Percentiles rank a stretch among this genome's conserved stretches.
phyloP scores from a whole-genome alignment of 1,140 invertebrate genomes.

The Himalopsyche phryganea region DNA sequence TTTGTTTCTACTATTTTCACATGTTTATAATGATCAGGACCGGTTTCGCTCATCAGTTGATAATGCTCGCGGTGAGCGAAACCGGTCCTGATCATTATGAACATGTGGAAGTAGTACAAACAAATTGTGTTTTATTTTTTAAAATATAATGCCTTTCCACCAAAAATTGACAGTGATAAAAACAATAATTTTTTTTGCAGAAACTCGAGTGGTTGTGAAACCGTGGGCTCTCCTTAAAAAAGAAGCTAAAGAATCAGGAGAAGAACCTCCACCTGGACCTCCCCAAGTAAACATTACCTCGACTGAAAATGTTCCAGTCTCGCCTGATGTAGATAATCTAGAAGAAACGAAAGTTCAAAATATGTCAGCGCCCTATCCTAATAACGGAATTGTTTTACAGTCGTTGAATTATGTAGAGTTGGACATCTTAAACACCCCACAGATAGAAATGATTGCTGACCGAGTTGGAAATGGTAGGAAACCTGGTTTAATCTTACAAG shows the following conservation, averaged over 20 bases:
- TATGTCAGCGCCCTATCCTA: constrained; percentile 16
- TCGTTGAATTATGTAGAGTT: constrained; percentile 31
- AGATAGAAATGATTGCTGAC: constrained; percentile 1
- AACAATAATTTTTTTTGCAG: too few relatives aligned
- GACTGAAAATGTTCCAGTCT: not conserved
- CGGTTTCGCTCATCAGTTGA: too few relatives aligned
- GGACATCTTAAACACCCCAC: constrained; percentile 26
- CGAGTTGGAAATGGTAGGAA: constrained; percentile 6
- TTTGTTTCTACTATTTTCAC: too few relatives aligned
- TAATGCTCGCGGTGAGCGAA: too few relatives aligned
- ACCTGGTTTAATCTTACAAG: constrained; percentile 14
- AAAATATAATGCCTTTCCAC: too few relatives aligned
- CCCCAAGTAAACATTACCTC: not conserved
- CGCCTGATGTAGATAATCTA: not conserved
- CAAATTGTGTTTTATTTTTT: too few relatives aligned
- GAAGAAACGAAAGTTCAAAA: not conserved
- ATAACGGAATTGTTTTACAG: constrained; percentile 18
- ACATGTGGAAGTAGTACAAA: too few relatives aligned
- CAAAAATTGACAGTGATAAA: too few relatives aligned
- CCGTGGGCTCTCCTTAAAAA: constrained; percentile 28
- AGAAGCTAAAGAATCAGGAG: constrained; percentile 14
- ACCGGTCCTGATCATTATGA: too few relatives aligned
- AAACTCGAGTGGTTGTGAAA: constrained; percentile 26
- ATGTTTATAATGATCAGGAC: too few relatives aligned
- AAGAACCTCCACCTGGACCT: constrained; percentile 15